A percentile compares a stretch with the other conserved stretches of the same genome.
phyloP scores from a whole-genome alignment of 2,888 invertebrate genomes.

The Hyposoter dolosus region DNA sequence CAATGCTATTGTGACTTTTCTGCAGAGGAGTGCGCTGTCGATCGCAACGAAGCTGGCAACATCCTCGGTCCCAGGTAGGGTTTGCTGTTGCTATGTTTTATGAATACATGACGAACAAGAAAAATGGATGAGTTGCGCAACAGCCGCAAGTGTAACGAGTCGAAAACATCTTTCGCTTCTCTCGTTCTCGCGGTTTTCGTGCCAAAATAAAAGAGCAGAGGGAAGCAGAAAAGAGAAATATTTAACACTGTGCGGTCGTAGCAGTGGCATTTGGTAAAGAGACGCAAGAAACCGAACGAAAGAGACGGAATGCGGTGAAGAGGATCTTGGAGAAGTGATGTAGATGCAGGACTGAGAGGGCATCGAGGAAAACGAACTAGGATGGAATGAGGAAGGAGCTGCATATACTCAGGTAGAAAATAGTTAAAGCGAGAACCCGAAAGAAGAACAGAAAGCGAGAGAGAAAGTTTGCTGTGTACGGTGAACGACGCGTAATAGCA shows the following conservation, averaged over 20 bases:
- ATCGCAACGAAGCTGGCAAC: slow-evolving; percentile 19
- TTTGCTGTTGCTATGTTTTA: slow-evolving; percentile 44
- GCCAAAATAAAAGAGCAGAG: slow-evolving; percentile 73
- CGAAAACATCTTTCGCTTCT: slow-evolving; percentile 64
- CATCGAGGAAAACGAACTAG: slow-evolving; percentile 55
- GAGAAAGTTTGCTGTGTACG: slow-evolving; percentile 42
- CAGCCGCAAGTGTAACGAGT: slow-evolving; percentile 18
- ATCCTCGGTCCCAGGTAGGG: slow-evolving; percentile 28
- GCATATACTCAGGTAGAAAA: slow-evolving; percentile 52
- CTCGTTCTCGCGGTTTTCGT: slow-evolving; percentile 70
- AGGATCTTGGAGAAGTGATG: slow-evolving; percentile 63
- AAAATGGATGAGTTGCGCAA: slow-evolving; percentile 57
- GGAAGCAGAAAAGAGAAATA: slow-evolving; percentile 78
- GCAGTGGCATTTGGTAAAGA: slow-evolving; percentile 69
- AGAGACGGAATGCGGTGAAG: slow-evolving; percentile 50
- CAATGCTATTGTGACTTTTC: slow-evolving; percentile 7
- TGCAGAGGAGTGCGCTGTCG: slow-evolving; percentile 11
- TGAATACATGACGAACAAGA: slow-evolving; percentile 33
- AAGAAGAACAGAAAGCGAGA: slow-evolving; percentile 54
- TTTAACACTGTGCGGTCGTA: slow-evolving; percentile 52
- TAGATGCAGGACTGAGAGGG: slow-evolving; percentile 60
- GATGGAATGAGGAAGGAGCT: slow-evolving; percentile 69
- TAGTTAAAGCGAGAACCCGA: slow-evolving; percentile 47
- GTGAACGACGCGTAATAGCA: slow-evolving; percentile 33
- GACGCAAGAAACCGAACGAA: slow-evolving; percentile 60